These are phyloP conservation scores for Nasonia longicornis DNA, from an alignment of 1,140 invertebrate genomes.

Conservation along the genomic window DNA sequence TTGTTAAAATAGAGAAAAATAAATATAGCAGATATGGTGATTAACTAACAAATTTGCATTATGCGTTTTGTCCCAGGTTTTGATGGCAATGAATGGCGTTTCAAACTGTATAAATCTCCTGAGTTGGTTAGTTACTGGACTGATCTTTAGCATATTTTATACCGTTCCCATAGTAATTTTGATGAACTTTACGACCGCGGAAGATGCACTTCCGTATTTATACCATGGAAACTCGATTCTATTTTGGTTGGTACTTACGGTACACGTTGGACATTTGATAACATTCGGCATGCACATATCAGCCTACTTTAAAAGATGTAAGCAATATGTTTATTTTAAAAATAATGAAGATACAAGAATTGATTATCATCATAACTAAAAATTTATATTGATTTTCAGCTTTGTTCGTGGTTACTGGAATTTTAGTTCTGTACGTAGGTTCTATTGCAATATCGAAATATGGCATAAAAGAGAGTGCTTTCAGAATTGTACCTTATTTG, in stretches of 20 bases:
- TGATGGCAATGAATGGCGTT: constrained; percentile 66
- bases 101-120: constrained; percentile 59
- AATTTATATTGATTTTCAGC: constrained; percentile 44
- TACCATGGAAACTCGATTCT: constrained; percentile 61
- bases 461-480: constrained; percentile 43
- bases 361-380: neutral
- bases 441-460: constrained; percentile 48
- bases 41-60: too few relatives aligned
- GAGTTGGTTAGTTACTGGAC: constrained; percentile 61
- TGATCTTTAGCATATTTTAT: constrained; percentile 60
- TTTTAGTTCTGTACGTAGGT: constrained; percentile 49
- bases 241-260: constrained; percentile 59
- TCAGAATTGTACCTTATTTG: constrained; percentile 44
- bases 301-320: constrained; percentile 61
- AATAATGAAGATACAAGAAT: neutral
- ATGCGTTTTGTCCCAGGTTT: constrained; percentile 51
- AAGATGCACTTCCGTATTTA: constrained; percentile 56
- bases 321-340: constrained; percentile 22
- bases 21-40: too few relatives aligned
- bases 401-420: constrained; percentile 45
- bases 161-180: constrained; percentile 57
- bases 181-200: constrained; percentile 56
- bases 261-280: constrained; percentile 57
- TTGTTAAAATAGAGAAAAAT: neutral
- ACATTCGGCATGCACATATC: constrained; percentile 63